A percentile compares a stretch with the other conserved stretches of the same genome.
phyloP scores from a whole-genome alignment of 1,140 invertebrate species.

The Trachelipus rathkii region DNA sequence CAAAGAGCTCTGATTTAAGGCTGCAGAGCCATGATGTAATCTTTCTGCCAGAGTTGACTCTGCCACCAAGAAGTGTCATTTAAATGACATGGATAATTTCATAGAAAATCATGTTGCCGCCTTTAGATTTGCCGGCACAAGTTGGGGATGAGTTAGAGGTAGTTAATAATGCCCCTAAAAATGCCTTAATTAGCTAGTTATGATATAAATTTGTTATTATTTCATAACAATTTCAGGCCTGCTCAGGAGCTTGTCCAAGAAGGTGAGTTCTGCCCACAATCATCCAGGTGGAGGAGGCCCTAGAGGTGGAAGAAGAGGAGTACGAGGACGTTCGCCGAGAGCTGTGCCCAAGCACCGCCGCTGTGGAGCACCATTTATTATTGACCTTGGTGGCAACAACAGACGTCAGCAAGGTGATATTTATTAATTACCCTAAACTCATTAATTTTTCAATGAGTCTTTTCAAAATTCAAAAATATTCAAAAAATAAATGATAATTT shows the following conservation, averaged over 20 bases:
- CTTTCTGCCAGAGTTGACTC: too few relatives aligned
- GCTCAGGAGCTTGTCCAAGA: conserved; percentile 21
- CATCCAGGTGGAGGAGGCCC: not conserved
- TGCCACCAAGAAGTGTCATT: too few relatives aligned
- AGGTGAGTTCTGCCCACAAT: conserved; percentile 12
- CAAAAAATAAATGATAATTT: too few relatives aligned
- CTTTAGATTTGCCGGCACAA: too few relatives aligned
- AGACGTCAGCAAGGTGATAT: not conserved
- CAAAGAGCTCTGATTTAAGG: too few relatives aligned
- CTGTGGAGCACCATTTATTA: not conserved
- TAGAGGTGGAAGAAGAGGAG: conserved; percentile 5
- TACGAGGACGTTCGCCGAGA: not conserved
- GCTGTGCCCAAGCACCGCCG: conserved; percentile 4
- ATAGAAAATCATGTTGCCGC: too few relatives aligned
- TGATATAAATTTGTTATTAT: not conserved
- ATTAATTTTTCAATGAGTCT: too few relatives aligned
- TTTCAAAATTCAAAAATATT: too few relatives aligned
- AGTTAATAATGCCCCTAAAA: too few relatives aligned
- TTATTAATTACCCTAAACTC: not conserved
- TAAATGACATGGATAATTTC: too few relatives aligned
- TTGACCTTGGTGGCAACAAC: conserved; percentile 25
- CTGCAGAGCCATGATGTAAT: too few relatives aligned
- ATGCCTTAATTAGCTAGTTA: conserved; percentile 6
- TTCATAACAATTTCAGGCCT: conserved; percentile 21
- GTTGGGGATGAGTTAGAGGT: too few relatives aligned